These are phyloP conservation scores for Lochmaea capreae DNA, from an alignment of 2,888 invertebrate species.

Conservation along the genomic window DNA sequence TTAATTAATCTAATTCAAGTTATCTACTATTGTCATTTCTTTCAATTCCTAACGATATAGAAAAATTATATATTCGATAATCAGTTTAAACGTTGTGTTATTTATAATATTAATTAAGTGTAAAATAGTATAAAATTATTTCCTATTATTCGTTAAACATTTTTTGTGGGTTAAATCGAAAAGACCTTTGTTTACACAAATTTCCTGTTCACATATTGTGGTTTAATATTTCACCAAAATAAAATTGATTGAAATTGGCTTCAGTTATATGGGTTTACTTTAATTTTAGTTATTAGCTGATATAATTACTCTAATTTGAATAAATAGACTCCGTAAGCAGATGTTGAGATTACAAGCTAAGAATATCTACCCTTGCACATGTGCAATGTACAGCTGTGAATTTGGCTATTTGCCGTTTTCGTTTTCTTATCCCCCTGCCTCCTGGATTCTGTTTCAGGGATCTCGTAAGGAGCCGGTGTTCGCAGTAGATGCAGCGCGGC, in stretches of 20 bases:
- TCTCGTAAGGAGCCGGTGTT: constrained; percentile 34
- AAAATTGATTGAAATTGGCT: background rate
- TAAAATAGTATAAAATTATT: too few relatives aligned
- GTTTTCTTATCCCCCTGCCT: constrained; percentile 34
- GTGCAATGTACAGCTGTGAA: constrained; percentile 36
- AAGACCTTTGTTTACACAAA: background rate
- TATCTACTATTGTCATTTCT: too few relatives aligned
- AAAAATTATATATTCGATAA: too few relatives aligned
- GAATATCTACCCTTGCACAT: constrained; percentile 28
- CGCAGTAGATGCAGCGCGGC: constrained; percentile 26
- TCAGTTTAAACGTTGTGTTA: too few relatives aligned
- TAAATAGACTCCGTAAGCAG: constrained; percentile 17
- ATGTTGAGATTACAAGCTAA: constrained; percentile 15
- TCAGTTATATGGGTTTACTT: background rate
- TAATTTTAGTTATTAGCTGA: background rate
- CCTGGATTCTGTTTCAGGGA: constrained; percentile 34
- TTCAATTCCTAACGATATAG: too few relatives aligned
- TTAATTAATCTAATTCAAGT: too few relatives aligned
- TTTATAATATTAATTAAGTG: too few relatives aligned
- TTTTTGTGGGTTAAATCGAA: too few relatives aligned
- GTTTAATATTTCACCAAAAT: too few relatives aligned
- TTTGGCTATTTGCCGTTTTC: constrained; percentile 38
- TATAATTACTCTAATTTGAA: constrained; percentile 8
- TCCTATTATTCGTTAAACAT: too few relatives aligned
- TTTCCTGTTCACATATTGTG: background rate